A percentile compares a stretch with the other conserved stretches of the same genome.
phyloP scores from a whole-genome alignment of 2,113 vertebrate species.

The Perca schrenkii region DNA sequence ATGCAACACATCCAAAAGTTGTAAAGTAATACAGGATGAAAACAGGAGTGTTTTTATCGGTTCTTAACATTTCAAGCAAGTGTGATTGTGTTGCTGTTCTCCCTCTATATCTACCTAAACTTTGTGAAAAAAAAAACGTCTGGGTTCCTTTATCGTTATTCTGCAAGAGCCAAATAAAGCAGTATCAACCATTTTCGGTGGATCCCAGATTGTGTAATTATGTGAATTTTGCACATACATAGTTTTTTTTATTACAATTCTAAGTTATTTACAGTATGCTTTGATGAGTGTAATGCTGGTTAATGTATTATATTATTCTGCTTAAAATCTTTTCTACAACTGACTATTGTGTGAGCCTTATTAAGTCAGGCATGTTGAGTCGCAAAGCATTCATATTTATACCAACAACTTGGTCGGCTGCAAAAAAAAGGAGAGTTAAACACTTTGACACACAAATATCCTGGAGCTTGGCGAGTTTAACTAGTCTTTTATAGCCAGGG shows the following conservation, averaged over 20 bases:
- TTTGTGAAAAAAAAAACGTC: background rate
- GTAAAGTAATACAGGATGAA: background rate
- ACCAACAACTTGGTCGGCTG: background rate
- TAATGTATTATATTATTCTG: slow-evolving; percentile 10
- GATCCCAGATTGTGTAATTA: slow-evolving; percentile 9
- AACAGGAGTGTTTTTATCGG: background rate
- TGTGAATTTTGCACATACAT: slow-evolving; percentile 56
- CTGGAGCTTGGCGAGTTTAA: background rate
- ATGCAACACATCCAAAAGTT: background rate
- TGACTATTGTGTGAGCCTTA: slow-evolving; percentile 15
- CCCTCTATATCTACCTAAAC: background rate
- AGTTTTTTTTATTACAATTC: slow-evolving; percentile 29
- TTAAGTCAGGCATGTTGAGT: slow-evolving; percentile 1
- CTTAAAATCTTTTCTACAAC: slow-evolving; percentile 2
- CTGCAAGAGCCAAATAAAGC: slow-evolving; percentile 14
- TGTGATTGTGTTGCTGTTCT: background rate
- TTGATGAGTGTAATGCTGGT: slow-evolving; percentile 19
- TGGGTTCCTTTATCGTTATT: background rate
- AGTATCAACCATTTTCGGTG: background rate
- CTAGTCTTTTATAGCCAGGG: background rate
- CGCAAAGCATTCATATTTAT: slow-evolving; percentile 2
- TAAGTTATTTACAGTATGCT: slow-evolving; percentile 58
- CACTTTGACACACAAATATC: slow-evolving; percentile 12
- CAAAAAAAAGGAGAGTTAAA: background rate
- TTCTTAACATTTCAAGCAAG: background rate